Percentiles rank a stretch among this genome's conserved stretches.
Evolutionary conservation across 2,797 vertebrate species (phyloP).

Genomic region (Spondyliosoma cantharus): DNA sequence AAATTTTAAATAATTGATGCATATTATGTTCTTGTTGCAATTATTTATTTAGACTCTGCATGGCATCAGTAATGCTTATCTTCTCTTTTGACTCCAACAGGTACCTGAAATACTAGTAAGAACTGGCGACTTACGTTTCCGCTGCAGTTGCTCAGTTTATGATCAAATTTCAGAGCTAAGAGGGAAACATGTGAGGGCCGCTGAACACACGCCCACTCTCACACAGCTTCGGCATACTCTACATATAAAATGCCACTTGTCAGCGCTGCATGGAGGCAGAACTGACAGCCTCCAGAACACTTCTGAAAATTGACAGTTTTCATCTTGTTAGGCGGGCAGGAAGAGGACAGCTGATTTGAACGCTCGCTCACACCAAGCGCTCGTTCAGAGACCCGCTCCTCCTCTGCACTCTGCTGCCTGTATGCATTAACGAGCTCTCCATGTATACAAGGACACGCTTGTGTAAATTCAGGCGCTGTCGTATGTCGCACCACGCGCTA

Average conservation of each 20-base stretch:
- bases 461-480: neutral
- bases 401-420: conserved; percentile 16
- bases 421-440: conserved; percentile 37
- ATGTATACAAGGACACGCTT: conserved; percentile 11
- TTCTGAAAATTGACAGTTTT: conserved; percentile 52
- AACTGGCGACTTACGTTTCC: neutral
- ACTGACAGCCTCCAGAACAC: conserved; percentile 53
- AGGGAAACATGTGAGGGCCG: neutral
- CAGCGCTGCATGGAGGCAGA: conserved; percentile 50
- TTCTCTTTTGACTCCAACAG: neutral
- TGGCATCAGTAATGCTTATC: neutral
- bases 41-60: neutral
- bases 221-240: neutral
- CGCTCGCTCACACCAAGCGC: neutral
- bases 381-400: conserved; percentile 26
- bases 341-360: conserved; percentile 42
- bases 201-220: conserved; percentile 9
- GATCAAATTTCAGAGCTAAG: neutral
- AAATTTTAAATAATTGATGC: no score
- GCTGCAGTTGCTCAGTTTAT: neutral
- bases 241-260: conserved; percentile 36
- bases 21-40: no score
- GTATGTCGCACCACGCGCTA: conserved; percentile 1
- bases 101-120: no score
- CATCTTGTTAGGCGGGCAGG: conserved; percentile 44